A percentile compares a stretch with the other conserved stretches of the same genome.
Evolutionary conservation across 64 coral and sea anemone species (phyloP).

Genomic region (Porites lutea): DNA sequence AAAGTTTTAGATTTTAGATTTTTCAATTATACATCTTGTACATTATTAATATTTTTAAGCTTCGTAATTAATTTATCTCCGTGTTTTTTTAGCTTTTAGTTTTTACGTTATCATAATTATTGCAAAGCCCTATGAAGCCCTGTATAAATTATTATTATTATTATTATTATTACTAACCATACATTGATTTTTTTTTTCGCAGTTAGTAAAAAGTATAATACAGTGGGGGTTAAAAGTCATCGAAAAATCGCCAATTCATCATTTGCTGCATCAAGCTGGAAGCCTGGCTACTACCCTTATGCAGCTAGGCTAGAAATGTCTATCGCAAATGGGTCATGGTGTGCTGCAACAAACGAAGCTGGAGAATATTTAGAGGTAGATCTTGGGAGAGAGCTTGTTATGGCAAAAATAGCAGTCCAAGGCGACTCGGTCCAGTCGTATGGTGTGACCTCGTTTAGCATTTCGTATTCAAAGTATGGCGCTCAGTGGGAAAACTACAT

Average conservation of each 20-base stretch:
- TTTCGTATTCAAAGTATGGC: conserved; percentile 53
- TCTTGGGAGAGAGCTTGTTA: conserved; percentile 16
- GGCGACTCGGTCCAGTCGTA: conserved; percentile 25
- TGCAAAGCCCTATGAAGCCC: too few relatives aligned
- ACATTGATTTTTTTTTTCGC: not conserved
- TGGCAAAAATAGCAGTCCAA: conserved; percentile 69
- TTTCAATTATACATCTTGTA: too few relatives aligned
- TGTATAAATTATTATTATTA: too few relatives aligned
- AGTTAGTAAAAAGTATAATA: not conserved
- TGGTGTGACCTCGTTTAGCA: conserved; percentile 11
- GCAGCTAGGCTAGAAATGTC: conserved; percentile 14
- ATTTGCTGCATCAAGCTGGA: conserved; percentile 16
- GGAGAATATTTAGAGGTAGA: conserved; percentile 20
- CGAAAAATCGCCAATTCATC: conserved; percentile 12
- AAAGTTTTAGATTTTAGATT: too few relatives aligned
- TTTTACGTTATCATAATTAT: too few relatives aligned
- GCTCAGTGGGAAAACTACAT: conserved; percentile 64
- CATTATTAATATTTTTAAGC: too few relatives aligned
- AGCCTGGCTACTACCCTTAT: not conserved
- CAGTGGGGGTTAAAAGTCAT: not conserved
- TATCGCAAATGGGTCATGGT: conserved; percentile 45
- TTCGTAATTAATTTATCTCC: too few relatives aligned
- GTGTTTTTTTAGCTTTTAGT: too few relatives aligned
- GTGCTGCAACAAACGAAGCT: not conserved
- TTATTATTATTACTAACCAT: too few relatives aligned